These are phyloP conservation scores for Illadopsis cleaveri DNA, from an alignment of 2,113 vertebrate species.

Conservation along the genomic window DNA sequence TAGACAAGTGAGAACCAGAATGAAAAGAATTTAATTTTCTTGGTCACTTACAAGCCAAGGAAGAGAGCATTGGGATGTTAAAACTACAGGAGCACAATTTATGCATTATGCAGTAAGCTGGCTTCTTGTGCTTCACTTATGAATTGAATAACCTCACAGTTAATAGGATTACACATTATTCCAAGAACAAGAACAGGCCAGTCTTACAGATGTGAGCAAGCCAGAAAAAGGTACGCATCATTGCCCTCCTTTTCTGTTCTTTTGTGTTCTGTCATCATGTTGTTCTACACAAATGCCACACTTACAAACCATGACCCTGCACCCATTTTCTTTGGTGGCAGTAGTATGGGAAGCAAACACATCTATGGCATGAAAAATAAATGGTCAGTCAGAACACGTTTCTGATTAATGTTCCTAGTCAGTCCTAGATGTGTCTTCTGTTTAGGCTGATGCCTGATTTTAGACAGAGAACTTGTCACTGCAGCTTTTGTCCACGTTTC, in stretches of 20 bases:
- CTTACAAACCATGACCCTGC: neutral
- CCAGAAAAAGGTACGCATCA: slow-evolving; percentile 15
- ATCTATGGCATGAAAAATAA: neutral
- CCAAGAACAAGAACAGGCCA: slow-evolving; percentile 10
- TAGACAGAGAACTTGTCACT: neutral
- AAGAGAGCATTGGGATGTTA: neutral
- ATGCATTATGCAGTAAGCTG: neutral
- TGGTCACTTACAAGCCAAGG: neutral
- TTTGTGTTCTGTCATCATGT: neutral
- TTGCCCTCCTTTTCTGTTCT: slow-evolving; percentile 4
- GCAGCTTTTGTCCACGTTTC: neutral
- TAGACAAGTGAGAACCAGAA: neutral
- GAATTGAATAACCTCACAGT: slow-evolving; percentile 27
- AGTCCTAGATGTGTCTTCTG: neutral
- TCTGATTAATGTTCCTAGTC: neutral
- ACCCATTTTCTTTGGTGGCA: neutral
- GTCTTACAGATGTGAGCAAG: neutral
- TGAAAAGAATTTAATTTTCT: neutral
- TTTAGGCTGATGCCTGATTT: neutral
- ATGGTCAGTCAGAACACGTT: neutral
- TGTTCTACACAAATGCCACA: neutral
- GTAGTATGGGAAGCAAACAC: neutral
- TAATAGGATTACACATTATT: slow-evolving; percentile 56
- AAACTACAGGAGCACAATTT: neutral
- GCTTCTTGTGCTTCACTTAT: slow-evolving; percentile 5